phyloP scores from a whole-genome alignment of 2,113 vertebrate genomes.

The Channa maculata region DNA sequence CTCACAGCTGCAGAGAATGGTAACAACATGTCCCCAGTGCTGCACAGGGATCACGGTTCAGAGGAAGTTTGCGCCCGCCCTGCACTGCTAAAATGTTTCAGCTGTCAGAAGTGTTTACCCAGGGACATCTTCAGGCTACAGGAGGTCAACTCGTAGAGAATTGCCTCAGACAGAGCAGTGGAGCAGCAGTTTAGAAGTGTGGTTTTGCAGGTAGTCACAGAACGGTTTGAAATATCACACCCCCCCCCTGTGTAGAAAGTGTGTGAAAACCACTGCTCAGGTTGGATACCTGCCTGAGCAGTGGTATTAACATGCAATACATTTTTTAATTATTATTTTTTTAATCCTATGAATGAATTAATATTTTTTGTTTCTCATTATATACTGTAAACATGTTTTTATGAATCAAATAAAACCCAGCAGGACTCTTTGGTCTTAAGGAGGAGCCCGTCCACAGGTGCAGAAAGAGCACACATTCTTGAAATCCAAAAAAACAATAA shows the following conservation, averaged over 20 bases:
- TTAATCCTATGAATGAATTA: not conserved
- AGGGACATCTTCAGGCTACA: conserved; percentile 19
- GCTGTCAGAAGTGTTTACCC: conserved; percentile 39
- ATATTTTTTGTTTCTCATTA: not conserved
- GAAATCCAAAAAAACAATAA: conserved; percentile 20
- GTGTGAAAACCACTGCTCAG: not conserved
- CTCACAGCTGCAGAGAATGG: conserved; percentile 43
- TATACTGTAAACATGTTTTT: not conserved
- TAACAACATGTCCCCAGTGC: conserved; percentile 48
- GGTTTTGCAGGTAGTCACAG: conserved; percentile 32
- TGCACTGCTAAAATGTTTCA: conserved; percentile 39
- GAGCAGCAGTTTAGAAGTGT: conserved; percentile 14
- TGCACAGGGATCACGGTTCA: conserved; percentile 20
- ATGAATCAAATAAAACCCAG: conserved; percentile 20
- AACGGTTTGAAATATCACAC: conserved; percentile 64
- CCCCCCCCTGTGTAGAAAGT: conserved; percentile 28
- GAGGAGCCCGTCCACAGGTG: conserved; percentile 1
- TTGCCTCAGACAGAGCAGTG: conserved; percentile 5
- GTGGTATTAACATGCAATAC: not conserved
- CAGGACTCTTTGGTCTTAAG: not conserved
- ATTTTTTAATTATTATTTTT: conserved; percentile 9
- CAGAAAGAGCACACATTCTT: conserved; percentile 21
- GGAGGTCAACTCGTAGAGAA: conserved; percentile 27
- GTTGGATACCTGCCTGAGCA: not conserved
- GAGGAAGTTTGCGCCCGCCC: conserved; percentile 41